Conservation (phyloP, 2,797 vertebrate species). For the Gallirallus australis region DNA sequence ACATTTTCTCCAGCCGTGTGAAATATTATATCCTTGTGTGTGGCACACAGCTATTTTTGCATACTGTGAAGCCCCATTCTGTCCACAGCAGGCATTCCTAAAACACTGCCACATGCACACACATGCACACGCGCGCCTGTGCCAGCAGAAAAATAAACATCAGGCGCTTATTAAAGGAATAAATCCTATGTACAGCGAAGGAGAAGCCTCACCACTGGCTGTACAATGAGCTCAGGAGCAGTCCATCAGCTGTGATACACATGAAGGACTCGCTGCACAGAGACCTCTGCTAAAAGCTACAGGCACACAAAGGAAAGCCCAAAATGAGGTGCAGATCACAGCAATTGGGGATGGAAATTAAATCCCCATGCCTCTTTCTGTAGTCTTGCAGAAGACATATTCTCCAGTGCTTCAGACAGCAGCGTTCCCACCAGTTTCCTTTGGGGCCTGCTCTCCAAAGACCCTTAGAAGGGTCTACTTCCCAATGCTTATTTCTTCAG, state of each 20-base stretch:
- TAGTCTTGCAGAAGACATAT: background rate
- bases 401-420: background rate
- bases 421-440: background rate
- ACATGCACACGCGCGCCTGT: accelerated
- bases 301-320: background rate
- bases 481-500: background rate
- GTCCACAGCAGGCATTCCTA: conserved; percentile 56
- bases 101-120: conserved; percentile 33
- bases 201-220: background rate
- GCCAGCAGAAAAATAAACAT: conserved; percentile 35
- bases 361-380: background rate
- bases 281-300: background rate
- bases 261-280: background rate
- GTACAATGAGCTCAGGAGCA: background rate
- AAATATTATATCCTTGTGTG: conserved; percentile 11
- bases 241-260: background rate
- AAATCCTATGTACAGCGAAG: conserved; percentile 20
- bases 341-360: background rate
- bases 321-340: background rate
- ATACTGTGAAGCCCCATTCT: conserved; percentile 57
- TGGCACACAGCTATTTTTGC: conserved; percentile 25
- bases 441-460: background rate
- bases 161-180: conserved; percentile 21
- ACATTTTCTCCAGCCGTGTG: conserved; percentile 28
- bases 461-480: background rate